Conservation (phyloP, 1,140 invertebrate genomes). For the Lanistes nyassanus region DNA sequence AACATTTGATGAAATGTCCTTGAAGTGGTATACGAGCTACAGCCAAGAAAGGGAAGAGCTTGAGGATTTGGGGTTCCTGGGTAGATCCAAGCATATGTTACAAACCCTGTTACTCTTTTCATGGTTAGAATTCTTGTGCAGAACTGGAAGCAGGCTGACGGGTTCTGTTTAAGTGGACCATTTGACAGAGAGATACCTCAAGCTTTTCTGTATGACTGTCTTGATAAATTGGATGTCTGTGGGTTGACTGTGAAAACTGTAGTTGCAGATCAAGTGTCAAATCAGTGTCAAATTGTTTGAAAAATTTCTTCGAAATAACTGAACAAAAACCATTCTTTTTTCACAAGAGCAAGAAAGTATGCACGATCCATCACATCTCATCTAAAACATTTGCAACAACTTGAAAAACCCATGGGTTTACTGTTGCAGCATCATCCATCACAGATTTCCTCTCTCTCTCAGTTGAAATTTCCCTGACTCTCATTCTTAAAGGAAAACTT, state of each 20-base stretch:
- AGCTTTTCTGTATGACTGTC: neutral
- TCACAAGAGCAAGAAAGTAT: neutral
- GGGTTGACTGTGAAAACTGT: neutral
- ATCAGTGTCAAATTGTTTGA: neutral
- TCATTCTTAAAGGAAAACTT: too few species aligned
- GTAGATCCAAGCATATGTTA: neutral
- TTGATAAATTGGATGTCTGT: neutral
- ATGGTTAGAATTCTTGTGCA: neutral
- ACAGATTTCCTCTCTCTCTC: too few species aligned
- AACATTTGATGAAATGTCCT: neutral
- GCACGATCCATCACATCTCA: neutral
- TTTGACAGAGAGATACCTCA: neutral
- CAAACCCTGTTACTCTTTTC: neutral
- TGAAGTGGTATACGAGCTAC: neutral
- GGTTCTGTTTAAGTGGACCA: neutral
- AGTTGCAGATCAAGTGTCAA: neutral
- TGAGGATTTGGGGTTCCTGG: neutral
- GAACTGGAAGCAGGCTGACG: neutral
- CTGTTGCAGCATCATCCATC: too few species aligned
- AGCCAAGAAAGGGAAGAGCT: neutral
- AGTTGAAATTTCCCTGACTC: too few species aligned
- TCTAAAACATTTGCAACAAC: neutral
- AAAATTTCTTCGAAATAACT: neutral
- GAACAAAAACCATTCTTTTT: neutral
- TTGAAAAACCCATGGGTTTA: neutral